Conservation (phyloP, 2,888 invertebrate species). For the Colostygia pectinataria region DNA sequence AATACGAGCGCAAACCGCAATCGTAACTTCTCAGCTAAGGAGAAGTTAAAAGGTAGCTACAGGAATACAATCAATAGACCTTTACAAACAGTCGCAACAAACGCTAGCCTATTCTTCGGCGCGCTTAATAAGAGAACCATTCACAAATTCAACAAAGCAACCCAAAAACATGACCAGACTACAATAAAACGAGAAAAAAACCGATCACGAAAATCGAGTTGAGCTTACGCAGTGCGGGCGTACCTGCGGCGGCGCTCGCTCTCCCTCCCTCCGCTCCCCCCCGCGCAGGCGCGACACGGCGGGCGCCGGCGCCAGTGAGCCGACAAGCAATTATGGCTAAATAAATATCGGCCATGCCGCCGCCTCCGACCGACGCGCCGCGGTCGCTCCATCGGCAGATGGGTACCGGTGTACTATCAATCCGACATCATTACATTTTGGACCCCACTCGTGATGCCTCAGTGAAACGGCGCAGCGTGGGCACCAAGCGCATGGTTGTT, state of each 20-base stretch:
- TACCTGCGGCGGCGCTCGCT: conserved; percentile 63
- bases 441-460: conserved; percentile 57
- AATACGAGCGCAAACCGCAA: too few relatives aligned
- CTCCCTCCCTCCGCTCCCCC: conserved; percentile 42
- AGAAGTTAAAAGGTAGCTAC: too few relatives aligned
- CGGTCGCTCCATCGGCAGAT: conserved; percentile 64
- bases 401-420: conserved; percentile 69
- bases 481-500: conserved; percentile 60
- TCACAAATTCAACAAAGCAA: conserved; percentile 78
- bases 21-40: too few relatives aligned
- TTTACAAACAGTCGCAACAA: conserved; percentile 44
- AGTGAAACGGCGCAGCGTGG: conserved; percentile 63
- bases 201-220: conserved; percentile 77
- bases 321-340: conserved; percentile 82
- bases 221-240: conserved; percentile 69
- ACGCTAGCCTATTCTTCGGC: conserved; percentile 48
- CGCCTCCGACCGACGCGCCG: conserved; percentile 56
- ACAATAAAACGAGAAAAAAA: conserved; percentile 67
- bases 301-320: conserved; percentile 81
- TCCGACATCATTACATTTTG: conserved; percentile 72
- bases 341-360: conserved; percentile 80
- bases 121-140: conserved; percentile 58
- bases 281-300: conserved; percentile 70
- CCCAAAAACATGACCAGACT: conserved; percentile 74
- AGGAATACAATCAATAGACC: not conserved